Evolutionary conservation across 1,140 invertebrate genomes (phyloP), one percentile per base, ranked within the genome.

Genomic region (Anadara kagoshimensis): DNA sequence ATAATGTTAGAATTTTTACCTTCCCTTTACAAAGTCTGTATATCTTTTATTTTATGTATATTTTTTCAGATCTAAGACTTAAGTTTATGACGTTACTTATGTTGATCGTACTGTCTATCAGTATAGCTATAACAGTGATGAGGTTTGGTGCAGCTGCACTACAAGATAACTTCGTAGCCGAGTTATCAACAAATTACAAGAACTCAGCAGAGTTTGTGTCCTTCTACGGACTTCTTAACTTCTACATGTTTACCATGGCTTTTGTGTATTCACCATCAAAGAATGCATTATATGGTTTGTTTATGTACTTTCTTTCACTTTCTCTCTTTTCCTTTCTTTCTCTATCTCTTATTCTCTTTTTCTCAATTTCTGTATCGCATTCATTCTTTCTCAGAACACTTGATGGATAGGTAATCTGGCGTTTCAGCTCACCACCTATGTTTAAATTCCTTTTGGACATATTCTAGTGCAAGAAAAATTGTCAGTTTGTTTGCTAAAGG

Each of bases 151-250:
- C 95, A 36, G 95, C 94, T 24, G 93, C 95, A 8, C 88, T 98
- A 45, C 95, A 98, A 89, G 96, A 98, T 89, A 97, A 97, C 90
- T 98, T 98, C 91, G 95, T 96, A 2, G 93, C 96, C 45, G 93
- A 95, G 64, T 90, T 97, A 11, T 93, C 93, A 4, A 95, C 94
- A 53, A 94, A 94, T 86, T 96, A 97, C 86, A 93, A 94, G 69
- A 97, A 94, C 73, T 97, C 96, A 0, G 95, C 94, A 3, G 95
- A 97, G 82, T 98, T 98, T 90, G 96, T 98, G 93, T 94, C 95
- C 5, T 94, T 97, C 78, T 98, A 98, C 88, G 95, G 96, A n/a
- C 91, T 98, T 36, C 91, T 98, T 2, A 99, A 99, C 90, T 96
- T 97, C 87, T 98, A 98, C 87, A 87, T 98, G 51, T 97, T 95